Evolutionary conservation across 2,113 vertebrate species (phyloP), one percentile per base, ranked within the genome.

Genomic region (Nothobranchius furzeri): DNA sequence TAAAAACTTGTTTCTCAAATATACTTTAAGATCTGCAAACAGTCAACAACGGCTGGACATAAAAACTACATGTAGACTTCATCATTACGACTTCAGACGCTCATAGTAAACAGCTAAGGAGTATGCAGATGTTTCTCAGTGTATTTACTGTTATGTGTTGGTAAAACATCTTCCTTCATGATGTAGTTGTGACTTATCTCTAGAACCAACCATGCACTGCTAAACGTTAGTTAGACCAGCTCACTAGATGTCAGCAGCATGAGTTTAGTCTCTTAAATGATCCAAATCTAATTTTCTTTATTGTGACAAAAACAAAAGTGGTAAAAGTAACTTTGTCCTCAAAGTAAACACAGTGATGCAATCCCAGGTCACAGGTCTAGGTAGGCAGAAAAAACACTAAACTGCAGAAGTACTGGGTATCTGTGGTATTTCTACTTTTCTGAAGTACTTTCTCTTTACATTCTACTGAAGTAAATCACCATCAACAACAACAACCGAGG

Each of bases 401-500:
- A 48, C 48, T 14, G 35, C 25, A n/a, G 59, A 61, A 13, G 12
- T 6, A 12, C 20, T 2, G 11, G 7, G 30, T 2, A 13, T 53
- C 68, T 61, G 82, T 73, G 24, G 54, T 70, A 70, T 77, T 66
- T 72, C 80, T 87, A 59, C 46, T 60, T 35, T 15, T 7, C 17
- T 68, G 74, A 83, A 76, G 51, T 75, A 68, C 69, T 81, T 86
- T 85, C 81, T 52, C 78, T 86, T 84, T 82, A 63, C 54, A 80
- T 61, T 65, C 49, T 25, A 54, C 61, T 58, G 61, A 62, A 85
- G 79, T 87, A 90, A 88, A 92, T 93, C 91, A 93, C 89, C 88
- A 89, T 92, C 91, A 86, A 92, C 81, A 90, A 78, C 20, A 20
- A 20, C 20, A 20, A 20, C 20, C 20, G 60, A 68, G 48, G 75